phyloP scores from a whole-genome alignment of 2,888 invertebrate genomes.

The Ligdia adustata region DNA sequence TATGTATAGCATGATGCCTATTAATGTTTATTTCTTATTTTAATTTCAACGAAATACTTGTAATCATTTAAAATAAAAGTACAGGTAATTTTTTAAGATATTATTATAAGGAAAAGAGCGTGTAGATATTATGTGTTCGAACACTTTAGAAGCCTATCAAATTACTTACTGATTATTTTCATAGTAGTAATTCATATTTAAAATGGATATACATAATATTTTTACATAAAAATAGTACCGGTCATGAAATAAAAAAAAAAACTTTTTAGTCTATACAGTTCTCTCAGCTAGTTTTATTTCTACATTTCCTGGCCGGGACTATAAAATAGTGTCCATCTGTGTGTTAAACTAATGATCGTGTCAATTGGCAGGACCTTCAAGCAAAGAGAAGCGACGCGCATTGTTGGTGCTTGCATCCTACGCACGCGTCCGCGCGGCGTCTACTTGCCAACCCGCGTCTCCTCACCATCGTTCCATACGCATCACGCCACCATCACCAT shows the following conservation, averaged over 20 bases:
- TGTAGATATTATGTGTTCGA: too few species aligned
- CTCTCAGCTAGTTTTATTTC: not conserved
- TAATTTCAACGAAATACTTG: too few species aligned
- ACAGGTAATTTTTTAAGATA: too few species aligned
- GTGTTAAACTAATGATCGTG: not conserved
- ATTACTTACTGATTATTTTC: too few species aligned
- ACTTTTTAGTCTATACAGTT: not conserved
- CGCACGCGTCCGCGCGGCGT: constrained; percentile 61
- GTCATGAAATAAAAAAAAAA: not conserved
- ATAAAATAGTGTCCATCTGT: not conserved
- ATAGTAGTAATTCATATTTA: too few species aligned
- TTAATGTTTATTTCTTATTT: too few species aligned
- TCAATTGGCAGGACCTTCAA: constrained; percentile 61
- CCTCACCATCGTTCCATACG: constrained; percentile 46
- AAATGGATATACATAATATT: too few species aligned
- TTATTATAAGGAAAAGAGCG: too few species aligned
- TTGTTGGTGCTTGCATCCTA: constrained; percentile 68
- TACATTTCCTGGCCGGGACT: not conserved
- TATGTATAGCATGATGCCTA: too few species aligned
- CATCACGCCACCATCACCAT: constrained; percentile 47
- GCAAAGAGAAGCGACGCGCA: constrained; percentile 60
- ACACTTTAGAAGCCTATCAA: too few species aligned
- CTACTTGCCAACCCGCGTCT: constrained; percentile 49
- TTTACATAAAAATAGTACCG: too few species aligned
- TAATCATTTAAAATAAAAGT: too few species aligned